Base-by-base conservation (phyloP, 2,797 vertebrate genomes). In the Crenichthys baileyi region DNA sequence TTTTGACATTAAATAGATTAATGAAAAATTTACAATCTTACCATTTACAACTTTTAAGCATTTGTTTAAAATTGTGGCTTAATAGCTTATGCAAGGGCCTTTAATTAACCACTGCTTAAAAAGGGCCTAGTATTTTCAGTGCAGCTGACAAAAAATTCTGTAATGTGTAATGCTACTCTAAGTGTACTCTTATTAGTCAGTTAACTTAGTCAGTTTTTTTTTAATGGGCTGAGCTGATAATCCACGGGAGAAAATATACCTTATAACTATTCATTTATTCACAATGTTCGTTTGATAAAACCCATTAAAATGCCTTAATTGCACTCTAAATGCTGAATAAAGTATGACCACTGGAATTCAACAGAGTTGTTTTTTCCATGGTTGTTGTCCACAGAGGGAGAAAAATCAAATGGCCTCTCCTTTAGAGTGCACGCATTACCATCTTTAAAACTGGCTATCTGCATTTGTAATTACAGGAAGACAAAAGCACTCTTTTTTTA, bases 401-500 rank as follows among this genome's bases (percentile, higher is more conserved):
- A 73, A 75, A 80, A 72, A 67, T 20, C 56, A n/a, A 78, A 16
- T 15, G 0, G 26, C 16, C 70, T 29, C 36, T 29, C 31, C 60
- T 48, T 79, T 39, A 12, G 51, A 46, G 53, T 67, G 55, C 31
- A 46, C 16, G 58, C 2, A 16, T 46, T 13, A 48, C 46, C 29
- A 50, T 72, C 50, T 70, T 41, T 70, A 31, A 20, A 16, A 56
- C 36, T 24, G 72, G 18, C 50, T 46, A 0, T 50, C n/a, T 61
- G 71, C 41, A 29, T 74, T n/a, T 1, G 51, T 70, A 36, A 67
- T 79, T 75, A 36, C 20, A 26, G 70, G 29, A 18, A 68, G 36
- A 77, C 11, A 70, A 75, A 79, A 68, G 48, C 6, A 9, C 46
- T 56, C 48, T 29, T 75, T 44, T 73, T 67, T 81, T 65, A 36